Evolutionary conservation across 2,113 vertebrate genomes (phyloP).

Genomic region (Tachuris rubrigastra): DNA sequence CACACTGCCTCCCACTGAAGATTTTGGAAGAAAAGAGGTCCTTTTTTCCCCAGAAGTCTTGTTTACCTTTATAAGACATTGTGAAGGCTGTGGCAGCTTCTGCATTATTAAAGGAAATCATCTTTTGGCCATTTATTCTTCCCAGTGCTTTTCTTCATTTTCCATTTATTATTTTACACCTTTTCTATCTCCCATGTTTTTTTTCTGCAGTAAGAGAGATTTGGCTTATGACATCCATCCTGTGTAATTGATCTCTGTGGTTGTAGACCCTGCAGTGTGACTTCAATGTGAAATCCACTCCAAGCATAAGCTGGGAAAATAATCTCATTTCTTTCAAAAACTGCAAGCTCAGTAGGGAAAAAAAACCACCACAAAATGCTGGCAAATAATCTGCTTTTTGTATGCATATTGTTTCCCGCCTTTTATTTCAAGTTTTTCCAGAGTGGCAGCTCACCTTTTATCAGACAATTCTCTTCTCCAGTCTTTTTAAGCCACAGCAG

Average conservation of each 20-base stretch:
- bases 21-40: neutral
- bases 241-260: neutral
- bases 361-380: neutral
- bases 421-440: neutral
- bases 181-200: neutral
- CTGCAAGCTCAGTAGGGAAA: neutral
- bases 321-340: neutral
- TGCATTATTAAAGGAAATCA: neutral
- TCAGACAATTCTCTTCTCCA: neutral
- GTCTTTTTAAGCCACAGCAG: neutral
- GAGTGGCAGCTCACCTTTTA: neutral
- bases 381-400: constrained; percentile 4
- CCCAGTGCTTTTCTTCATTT: neutral
- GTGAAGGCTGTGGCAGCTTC: neutral
- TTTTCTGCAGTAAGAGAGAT: neutral
- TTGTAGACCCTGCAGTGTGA: neutral
- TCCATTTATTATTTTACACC: neutral
- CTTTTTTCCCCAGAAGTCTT: neutral
- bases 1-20: neutral
- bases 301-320: constrained; percentile 4
- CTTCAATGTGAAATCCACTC: neutral
- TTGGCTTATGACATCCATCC: neutral
- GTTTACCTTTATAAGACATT: neutral
- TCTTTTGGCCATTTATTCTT: neutral
- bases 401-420: neutral